Percentiles rank a stretch among this genome's conserved stretches.
Evolutionary conservation across 2,113 vertebrate genomes (phyloP).

Genomic region (Platanista minor): DNA sequence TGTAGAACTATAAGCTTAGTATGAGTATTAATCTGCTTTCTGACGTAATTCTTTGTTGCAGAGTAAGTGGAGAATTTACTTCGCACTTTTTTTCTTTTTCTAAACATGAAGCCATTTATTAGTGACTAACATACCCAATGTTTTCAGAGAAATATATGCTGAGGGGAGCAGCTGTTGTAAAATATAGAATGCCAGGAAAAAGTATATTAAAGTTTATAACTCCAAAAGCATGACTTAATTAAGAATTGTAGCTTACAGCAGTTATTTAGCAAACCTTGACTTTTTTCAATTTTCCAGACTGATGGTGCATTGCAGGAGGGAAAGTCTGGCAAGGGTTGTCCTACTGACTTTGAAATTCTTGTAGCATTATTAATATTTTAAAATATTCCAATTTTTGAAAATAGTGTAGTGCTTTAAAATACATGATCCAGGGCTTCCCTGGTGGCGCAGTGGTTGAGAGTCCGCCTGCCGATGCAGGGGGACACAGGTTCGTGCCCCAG

Average conservation of each 20-base stretch:
- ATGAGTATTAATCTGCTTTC: not conserved
- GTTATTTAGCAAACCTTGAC: conserved; percentile 69
- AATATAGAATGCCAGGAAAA: conserved; percentile 50
- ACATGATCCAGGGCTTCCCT: not conserved
- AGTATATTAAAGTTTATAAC: conserved; percentile 68
- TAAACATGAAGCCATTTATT: not conserved
- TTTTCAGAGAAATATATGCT: conserved; percentile 33
- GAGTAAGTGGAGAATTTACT: not conserved
- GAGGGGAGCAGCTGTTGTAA: conserved; percentile 48
- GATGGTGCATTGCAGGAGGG: conserved; percentile 41
- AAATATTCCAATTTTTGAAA: not conserved
- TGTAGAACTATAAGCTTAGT: not conserved
- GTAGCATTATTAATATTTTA: conserved; percentile 29
- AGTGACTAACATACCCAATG: not conserved
- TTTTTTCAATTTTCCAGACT: conserved; percentile 77
- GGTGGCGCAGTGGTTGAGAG: too few relatives aligned
- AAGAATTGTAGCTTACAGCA: conserved; percentile 62
- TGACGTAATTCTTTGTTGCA: not conserved
- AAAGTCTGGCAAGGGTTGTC: conserved; percentile 33
- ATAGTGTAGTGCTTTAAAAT: not conserved
- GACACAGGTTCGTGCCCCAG: too few relatives aligned
- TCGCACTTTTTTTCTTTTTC: not conserved
- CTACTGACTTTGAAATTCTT: conserved; percentile 35
- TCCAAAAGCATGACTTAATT: conserved; percentile 70
- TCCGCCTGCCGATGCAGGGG: too few relatives aligned